Evolutionary conservation across 2,113 vertebrate genomes (phyloP).

Genomic region (Oenanthe melanoleuca): DNA sequence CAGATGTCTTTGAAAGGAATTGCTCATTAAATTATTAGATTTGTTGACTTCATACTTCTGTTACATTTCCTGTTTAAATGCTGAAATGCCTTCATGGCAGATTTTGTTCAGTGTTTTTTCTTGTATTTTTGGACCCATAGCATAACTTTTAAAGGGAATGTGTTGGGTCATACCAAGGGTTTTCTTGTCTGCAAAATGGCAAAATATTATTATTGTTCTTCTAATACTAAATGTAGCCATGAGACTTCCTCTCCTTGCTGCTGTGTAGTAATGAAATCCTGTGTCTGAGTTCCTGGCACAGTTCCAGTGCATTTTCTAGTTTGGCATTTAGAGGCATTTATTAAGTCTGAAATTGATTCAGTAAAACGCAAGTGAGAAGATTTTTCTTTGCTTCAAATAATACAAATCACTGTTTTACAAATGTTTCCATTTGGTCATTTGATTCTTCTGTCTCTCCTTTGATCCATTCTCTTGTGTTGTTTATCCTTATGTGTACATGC

Average conservation of each 20-base stretch:
- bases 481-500: slow-evolving; percentile 59
- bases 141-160: not conserved
- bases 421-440: not conserved
- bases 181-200: not conserved
- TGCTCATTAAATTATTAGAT: not conserved
- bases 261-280: not conserved
- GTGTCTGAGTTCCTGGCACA: not conserved
- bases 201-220: not conserved
- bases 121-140: not conserved
- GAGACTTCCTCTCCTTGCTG: not conserved
- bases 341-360: not conserved
- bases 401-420: not conserved
- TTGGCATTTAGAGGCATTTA: not conserved
- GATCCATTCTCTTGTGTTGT: not conserved
- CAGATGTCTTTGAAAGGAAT: not conserved
- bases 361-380: not conserved
- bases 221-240: not conserved
- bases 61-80: not conserved
- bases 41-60: not conserved
- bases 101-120: not conserved
- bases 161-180: not conserved
- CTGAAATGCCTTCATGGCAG: not conserved
- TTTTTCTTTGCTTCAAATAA: not conserved
- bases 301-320: not conserved
- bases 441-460: not conserved